Percentiles rank a stretch among this genome's conserved stretches.
Conservation (phyloP, 2,888 invertebrate genomes). For the Nephrotoma guestfalica region DNA sequence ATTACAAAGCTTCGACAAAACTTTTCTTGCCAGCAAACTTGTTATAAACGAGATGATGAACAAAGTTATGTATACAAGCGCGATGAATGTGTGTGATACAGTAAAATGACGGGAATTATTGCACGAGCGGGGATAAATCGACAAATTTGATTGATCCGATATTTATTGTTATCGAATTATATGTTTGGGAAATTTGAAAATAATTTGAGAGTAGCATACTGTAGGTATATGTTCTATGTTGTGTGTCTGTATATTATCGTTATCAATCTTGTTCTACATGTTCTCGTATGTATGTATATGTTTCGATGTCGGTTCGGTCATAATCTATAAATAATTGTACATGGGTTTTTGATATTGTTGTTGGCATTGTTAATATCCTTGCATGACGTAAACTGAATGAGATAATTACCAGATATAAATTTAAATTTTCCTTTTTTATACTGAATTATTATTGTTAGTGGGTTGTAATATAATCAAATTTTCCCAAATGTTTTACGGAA, state of each 20-base stretch:
- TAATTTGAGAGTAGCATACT: background rate
- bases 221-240: background rate
- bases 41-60: background rate
- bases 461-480: background rate
- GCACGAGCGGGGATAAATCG: background rate
- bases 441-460: background rate
- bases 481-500: background rate
- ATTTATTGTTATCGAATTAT: background rate
- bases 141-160: background rate
- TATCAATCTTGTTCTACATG: background rate
- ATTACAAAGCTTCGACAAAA: background rate
- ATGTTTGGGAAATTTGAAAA: background rate
- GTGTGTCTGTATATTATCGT: background rate
- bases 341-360: background rate
- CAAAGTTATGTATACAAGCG: background rate
- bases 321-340: background rate
- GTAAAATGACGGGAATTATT: background rate
- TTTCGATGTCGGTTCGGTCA: background rate
- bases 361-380: background rate
- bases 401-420: background rate
- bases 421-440: background rate
- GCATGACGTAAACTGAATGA: background rate
- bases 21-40: background rate
- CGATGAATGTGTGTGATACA: background rate
- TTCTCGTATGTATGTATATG: background rate